Percentiles rank a stretch among this genome's conserved stretches.
Conservation (phyloP, 2,113 vertebrate genomes). For the Empidonax alnorum region DNA sequence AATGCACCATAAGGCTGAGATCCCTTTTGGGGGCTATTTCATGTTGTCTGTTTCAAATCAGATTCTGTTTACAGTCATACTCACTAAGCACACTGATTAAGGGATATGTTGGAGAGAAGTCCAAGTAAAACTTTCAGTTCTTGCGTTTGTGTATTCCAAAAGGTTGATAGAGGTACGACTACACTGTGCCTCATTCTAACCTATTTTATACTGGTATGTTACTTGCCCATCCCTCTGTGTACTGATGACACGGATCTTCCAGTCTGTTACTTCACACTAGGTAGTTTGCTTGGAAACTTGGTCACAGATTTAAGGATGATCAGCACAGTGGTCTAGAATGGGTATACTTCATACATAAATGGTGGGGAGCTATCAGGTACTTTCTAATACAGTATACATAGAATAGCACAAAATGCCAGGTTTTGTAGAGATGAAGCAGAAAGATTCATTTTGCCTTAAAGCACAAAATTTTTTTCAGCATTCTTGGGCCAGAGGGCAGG, state of each 20-base stretch:
- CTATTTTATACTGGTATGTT: not conserved
- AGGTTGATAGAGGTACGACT: accelerated
- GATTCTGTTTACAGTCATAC: not conserved
- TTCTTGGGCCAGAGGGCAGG: not conserved
- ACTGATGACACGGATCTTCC: not conserved
- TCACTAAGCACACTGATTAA: not conserved
- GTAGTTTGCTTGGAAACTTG: not conserved
- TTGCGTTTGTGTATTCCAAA: not conserved
- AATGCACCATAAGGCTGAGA: not conserved
- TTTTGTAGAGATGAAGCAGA: not conserved
- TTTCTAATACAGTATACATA: not conserved
- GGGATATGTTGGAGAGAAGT: not conserved
- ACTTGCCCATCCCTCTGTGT: not conserved
- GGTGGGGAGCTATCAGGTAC: not conserved
- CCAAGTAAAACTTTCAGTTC: not conserved
- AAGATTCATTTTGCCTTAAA: not conserved
- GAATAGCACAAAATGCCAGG: not conserved
- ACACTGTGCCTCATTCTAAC: not conserved
- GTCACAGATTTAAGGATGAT: not conserved
- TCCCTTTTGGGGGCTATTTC: not conserved
- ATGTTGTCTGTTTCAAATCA: not conserved
- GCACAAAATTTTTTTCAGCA: not conserved
- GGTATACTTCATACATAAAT: too few relatives aligned
- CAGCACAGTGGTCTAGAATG: not conserved
- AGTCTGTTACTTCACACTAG: not conserved